A percentile compares a stretch with the other conserved stretches of the same genome.
Evolutionary conservation across 2,888 invertebrate genomes (phyloP).

Genomic region (Tiliacea citrago): DNA sequence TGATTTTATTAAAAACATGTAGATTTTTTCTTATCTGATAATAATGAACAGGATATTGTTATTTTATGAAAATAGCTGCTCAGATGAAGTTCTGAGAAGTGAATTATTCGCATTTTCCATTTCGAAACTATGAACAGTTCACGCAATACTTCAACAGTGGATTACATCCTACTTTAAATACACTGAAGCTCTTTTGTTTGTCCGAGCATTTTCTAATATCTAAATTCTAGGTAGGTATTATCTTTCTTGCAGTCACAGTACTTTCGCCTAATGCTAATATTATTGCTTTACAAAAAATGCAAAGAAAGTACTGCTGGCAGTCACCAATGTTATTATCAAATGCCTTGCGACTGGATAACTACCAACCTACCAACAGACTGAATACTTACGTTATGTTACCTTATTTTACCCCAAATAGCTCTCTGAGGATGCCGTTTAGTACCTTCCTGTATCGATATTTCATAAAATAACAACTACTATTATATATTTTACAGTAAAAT

Average conservation of each 20-base stretch:
- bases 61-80: background rate
- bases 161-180: background rate
- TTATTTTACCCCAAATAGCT: background rate
- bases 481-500: conserved; percentile 66
- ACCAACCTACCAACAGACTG: background rate
- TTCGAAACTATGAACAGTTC: background rate
- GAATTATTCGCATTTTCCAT: conserved; percentile 9
- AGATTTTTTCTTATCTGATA: no score
- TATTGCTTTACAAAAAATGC: background rate
- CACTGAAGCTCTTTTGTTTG: background rate
- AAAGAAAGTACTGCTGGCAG: no score
- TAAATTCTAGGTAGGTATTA: background rate
- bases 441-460: conserved; percentile 47
- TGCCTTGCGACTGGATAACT: background rate
- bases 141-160: background rate
- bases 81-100: background rate
- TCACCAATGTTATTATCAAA: background rate
- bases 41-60: background rate
- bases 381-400: conserved; percentile 15
- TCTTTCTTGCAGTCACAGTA: background rate
- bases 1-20: no score
- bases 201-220: background rate
- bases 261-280: background rate
- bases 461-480: conserved; percentile 45
- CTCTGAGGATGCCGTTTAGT: conserved; percentile 13